Percentiles rank a stretch among this genome's conserved stretches.
These are phyloP conservation scores for Ophiothrix spiculata DNA, from an alignment of 35 echinoderm and acorn worm species.

Conservation along the genomic window DNA sequence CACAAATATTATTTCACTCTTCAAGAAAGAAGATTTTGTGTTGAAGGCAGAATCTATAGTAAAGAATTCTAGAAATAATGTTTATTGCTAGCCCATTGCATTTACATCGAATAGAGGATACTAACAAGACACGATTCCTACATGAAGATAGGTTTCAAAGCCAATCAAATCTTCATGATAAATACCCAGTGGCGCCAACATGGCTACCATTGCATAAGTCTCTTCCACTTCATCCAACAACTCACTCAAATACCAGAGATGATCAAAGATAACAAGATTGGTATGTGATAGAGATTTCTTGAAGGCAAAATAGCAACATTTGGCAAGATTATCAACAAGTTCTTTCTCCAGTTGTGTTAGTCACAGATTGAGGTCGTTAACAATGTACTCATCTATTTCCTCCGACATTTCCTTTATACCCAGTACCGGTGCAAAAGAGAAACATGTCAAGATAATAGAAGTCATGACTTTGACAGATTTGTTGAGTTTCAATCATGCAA, in stretches of 20 bases:
- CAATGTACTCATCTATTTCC: background rate
- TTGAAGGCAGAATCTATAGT: too few species aligned
- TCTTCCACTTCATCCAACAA: too few species aligned
- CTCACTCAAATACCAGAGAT: too few species aligned
- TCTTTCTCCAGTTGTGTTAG: background rate
- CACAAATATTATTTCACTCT: too few species aligned
- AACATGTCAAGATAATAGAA: background rate
- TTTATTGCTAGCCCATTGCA: too few species aligned
- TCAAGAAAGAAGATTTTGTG: too few species aligned
- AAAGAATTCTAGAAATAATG: too few species aligned
- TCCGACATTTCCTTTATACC: background rate
- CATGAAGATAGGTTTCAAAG: constrained; percentile 4
- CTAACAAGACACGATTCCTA: background rate
- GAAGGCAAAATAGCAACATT: background rate
- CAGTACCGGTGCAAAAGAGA: background rate
- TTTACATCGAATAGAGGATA: constrained; percentile 9
- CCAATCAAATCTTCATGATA: background rate
- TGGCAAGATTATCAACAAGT: background rate
- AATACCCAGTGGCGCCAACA: constrained; percentile 2
- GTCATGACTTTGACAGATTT: background rate
- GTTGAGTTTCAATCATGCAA: too few species aligned
- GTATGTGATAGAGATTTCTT: background rate
- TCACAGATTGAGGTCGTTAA: background rate
- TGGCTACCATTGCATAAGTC: background rate
- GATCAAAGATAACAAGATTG: too few species aligned